phyloP scores from a whole-genome alignment of 2,888 invertebrate genomes.

The Synanthedon tipuliformis region DNA sequence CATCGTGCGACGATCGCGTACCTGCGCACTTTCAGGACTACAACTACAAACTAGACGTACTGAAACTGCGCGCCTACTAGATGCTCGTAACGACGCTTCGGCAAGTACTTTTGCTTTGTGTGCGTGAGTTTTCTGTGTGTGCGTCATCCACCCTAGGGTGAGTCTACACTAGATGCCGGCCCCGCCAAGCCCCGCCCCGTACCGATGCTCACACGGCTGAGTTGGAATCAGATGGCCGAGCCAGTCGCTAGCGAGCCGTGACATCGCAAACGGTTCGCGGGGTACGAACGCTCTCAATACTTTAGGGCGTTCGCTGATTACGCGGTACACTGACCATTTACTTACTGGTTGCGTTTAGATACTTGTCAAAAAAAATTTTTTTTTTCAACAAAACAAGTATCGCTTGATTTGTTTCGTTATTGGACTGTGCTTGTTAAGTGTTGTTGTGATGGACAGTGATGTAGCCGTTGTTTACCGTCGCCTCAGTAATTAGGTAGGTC shows the following conservation, averaged over 20 bases:
- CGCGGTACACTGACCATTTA: slow-evolving; percentile 58
- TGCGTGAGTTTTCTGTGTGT: slow-evolving; percentile 30
- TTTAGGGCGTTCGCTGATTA: slow-evolving; percentile 59
- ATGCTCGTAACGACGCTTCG: slow-evolving; percentile 6
- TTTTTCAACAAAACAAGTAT: slow-evolving; percentile 29
- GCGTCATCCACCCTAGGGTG: slow-evolving; percentile 45
- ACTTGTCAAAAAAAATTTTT: slow-evolving; percentile 59
- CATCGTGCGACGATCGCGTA: slow-evolving; percentile 1
- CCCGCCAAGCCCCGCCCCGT: slow-evolving; percentile 53
- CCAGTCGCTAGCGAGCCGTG: slow-evolving; percentile 69
- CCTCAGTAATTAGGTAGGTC: slow-evolving; percentile 17
- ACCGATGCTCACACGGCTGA: slow-evolving; percentile 67
- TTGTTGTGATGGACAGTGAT: slow-evolving; percentile 33
- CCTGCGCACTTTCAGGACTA: slow-evolving; percentile 10
- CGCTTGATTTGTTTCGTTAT: slow-evolving; percentile 15
- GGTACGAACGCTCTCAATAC: slow-evolving; percentile 46
- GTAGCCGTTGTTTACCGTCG: slow-evolving; percentile 9
- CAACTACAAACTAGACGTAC: not conserved
- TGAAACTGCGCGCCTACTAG: slow-evolving; percentile 13
- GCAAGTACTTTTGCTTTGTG: slow-evolving; percentile 22
- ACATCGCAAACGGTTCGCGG: slow-evolving; percentile 66
- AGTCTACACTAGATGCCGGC: slow-evolving; percentile 20
- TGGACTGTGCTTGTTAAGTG: slow-evolving; percentile 32
- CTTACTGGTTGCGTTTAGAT: slow-evolving; percentile 27
- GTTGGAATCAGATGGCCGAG: slow-evolving; percentile 68